Conservation (phyloP, 2,888 invertebrate species). For the Agriotes lineatus region DNA sequence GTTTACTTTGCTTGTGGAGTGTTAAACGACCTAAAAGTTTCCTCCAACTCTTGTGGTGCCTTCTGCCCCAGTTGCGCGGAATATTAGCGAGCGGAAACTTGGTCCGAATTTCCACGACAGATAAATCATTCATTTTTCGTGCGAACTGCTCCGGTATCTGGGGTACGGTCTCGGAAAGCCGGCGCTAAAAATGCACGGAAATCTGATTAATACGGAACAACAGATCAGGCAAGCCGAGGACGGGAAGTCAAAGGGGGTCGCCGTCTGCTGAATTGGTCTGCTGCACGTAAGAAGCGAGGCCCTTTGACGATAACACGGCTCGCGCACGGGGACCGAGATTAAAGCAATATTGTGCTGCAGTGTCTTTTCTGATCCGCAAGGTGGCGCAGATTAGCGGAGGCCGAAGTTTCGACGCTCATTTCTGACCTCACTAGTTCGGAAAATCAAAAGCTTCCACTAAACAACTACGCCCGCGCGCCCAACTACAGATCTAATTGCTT, state of each 20-base stretch:
- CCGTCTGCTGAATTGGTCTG: slow-evolving; percentile 46
- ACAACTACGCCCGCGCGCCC: neutral
- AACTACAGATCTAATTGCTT: slow-evolving; percentile 10
- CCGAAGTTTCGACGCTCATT: slow-evolving; percentile 47
- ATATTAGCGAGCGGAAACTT: slow-evolving; percentile 8
- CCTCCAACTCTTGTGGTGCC: slow-evolving; percentile 8
- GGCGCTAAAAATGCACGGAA: slow-evolving; percentile 53
- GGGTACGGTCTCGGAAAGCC: slow-evolving; percentile 12
- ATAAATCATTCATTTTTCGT: neutral
- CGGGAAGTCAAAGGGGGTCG: slow-evolving; percentile 49
- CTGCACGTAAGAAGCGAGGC: slow-evolving; percentile 54
- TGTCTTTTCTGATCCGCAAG: slow-evolving; percentile 55
- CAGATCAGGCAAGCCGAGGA: slow-evolving; percentile 39
- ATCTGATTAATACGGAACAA: slow-evolving; percentile 55
- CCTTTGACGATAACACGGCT: slow-evolving; percentile 56
- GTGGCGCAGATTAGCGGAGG: slow-evolving; percentile 50
- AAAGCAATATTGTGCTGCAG: slow-evolving; percentile 61
- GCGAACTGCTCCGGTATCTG: neutral
- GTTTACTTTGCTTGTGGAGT: slow-evolving; percentile 44
- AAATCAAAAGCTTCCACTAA: slow-evolving; percentile 26
- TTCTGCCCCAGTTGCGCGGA: neutral
- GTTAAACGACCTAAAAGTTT: slow-evolving; percentile 42
- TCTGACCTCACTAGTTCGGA: slow-evolving; percentile 42
- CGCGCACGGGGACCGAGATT: slow-evolving; percentile 56
- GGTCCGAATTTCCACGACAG: neutral